These are phyloP conservation scores for Scolopax rusticola DNA, from an alignment of 2,797 vertebrate genomes.

Conservation along the genomic window DNA sequence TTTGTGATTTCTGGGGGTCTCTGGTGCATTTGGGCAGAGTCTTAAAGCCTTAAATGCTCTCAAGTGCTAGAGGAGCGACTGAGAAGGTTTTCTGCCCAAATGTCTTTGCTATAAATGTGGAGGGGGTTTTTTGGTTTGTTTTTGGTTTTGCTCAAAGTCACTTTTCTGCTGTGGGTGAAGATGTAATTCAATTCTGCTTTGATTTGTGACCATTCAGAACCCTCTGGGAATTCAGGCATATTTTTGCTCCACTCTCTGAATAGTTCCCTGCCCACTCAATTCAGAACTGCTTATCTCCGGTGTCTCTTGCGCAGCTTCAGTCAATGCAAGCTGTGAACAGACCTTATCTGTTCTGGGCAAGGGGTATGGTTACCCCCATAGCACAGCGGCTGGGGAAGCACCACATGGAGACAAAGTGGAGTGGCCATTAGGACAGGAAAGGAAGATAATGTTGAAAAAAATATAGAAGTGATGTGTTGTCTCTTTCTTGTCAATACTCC, in stretches of 20 bases:
- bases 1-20: neutral
- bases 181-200: neutral
- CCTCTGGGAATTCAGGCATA: neutral
- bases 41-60: neutral
- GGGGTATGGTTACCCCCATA: neutral
- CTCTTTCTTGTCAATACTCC: neutral
- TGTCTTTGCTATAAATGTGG: neutral
- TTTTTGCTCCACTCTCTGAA: neutral
- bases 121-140: neutral
- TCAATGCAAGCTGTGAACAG: neutral
- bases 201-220: neutral
- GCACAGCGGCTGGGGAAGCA: neutral
- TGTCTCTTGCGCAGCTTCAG: neutral
- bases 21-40: neutral
- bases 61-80: neutral
- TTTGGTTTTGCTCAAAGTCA: neutral
- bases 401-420: neutral
- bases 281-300: neutral
- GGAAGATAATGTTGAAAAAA: neutral
- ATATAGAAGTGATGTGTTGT: neutral
- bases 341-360: neutral
- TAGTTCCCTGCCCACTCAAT: neutral
- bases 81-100: neutral
- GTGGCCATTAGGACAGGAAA: neutral
- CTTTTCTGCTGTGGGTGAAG: neutral